These are phyloP conservation scores for Psittacula cyanocephala DNA, from an alignment of 2,113 vertebrate species.

Conservation along the genomic window DNA sequence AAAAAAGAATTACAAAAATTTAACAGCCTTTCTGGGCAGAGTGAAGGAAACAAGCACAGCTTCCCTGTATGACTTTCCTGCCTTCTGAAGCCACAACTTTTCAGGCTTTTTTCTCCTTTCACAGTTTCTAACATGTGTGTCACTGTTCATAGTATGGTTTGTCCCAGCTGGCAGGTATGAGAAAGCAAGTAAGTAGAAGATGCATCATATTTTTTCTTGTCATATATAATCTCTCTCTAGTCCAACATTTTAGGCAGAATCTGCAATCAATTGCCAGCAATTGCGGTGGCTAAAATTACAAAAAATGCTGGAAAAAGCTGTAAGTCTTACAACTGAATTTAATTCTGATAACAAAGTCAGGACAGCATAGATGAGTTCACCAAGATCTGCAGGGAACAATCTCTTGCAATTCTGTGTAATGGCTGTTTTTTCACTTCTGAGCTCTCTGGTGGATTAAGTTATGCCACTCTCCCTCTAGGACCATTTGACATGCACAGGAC, in stretches of 20 bases:
- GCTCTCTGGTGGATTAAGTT: background rate
- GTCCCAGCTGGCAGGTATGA: background rate
- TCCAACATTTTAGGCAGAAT: background rate
- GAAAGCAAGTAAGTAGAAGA: background rate
- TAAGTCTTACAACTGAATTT: background rate
- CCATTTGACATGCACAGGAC: background rate
- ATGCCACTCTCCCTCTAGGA: background rate
- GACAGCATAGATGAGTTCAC: background rate
- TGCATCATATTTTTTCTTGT: background rate
- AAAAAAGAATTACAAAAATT: background rate
- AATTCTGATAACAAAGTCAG: background rate
- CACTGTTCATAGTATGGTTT: background rate
- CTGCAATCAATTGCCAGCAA: background rate
- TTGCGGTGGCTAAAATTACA: background rate
- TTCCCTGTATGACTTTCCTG: background rate
- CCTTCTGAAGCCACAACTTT: background rate
- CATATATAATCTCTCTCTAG: background rate
- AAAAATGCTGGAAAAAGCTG: background rate
- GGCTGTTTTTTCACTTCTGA: background rate
- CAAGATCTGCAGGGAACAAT: background rate
- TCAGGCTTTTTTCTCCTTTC: background rate
- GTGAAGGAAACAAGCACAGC: background rate
- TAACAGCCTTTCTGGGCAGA: background rate
- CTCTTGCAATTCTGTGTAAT: background rate
- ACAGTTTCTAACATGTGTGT: background rate